A percentile compares a stretch with the other conserved stretches of the same genome.
These are phyloP conservation scores for Calycopis cecrops DNA, from an alignment of 1,140 invertebrate genomes.

Conservation along the genomic window DNA sequence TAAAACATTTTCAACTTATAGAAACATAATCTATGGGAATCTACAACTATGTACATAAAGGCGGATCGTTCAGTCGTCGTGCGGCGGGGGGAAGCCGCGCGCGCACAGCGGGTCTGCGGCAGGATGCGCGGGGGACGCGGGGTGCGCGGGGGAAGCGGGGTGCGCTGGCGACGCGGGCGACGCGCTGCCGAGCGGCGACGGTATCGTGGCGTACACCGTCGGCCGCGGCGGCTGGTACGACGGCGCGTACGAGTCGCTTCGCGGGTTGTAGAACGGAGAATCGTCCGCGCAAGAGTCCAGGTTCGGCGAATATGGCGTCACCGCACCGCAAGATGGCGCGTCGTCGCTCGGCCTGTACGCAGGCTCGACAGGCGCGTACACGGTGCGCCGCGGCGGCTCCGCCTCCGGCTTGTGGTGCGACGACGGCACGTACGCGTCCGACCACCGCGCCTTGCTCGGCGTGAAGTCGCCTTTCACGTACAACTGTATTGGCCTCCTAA, in stretches of 20 bases:
- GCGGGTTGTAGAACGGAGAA: conserved; percentile 72
- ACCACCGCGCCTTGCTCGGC: conserved; percentile 70
- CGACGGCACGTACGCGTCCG: conserved; percentile 68
- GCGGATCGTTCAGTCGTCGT: conserved; percentile 55
- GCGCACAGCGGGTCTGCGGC: conserved; percentile 6
- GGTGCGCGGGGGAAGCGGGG: conserved; percentile 49
- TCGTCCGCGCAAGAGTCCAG: conserved; percentile 61
- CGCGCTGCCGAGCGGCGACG: conserved; percentile 53
- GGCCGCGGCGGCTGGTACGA: conserved; percentile 67
- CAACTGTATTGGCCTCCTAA: conserved; percentile 90
- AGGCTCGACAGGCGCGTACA: conserved; percentile 76
- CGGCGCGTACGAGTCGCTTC: conserved; percentile 69
- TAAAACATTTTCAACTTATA: conserved; percentile 70
- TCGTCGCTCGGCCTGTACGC: conserved; percentile 74
- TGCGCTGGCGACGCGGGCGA: conserved; percentile 52
- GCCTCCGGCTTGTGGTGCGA: conserved; percentile 59
- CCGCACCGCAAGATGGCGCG: conserved; percentile 64
- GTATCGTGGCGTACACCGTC: conserved; percentile 68
- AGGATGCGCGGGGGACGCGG: conserved; percentile 46
- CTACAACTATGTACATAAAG: conserved; percentile 65
- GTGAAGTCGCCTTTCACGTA: conserved; percentile 85
- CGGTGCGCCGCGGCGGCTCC: conserved; percentile 71
- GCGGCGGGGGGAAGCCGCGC: conserved; percentile 50
- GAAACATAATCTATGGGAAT: conserved; percentile 66
- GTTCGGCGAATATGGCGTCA: conserved; percentile 67